Percentiles rank a stretch among this genome's conserved stretches.
These are phyloP conservation scores for Rhinogobio ventralis DNA, from an alignment of 2,797 vertebrate genomes.

Conservation along the genomic window DNA sequence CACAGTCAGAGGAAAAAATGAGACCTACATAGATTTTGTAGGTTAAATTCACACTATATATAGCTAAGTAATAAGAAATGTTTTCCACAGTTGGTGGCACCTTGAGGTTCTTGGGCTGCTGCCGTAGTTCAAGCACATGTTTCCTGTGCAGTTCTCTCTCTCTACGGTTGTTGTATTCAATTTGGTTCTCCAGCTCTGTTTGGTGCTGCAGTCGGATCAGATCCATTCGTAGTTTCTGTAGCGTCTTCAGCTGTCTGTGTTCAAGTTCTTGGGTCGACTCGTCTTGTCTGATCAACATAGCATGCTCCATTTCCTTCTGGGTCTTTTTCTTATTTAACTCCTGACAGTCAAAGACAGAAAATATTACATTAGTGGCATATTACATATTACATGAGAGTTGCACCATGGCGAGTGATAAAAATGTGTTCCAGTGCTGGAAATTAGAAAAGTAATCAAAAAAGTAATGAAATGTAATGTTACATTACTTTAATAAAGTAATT, in stretches of 20 bases:
- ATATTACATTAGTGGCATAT: background rate
- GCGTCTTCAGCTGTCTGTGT: conserved; percentile 92
- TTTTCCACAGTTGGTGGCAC: conserved; percentile 63
- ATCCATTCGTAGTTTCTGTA: conserved; percentile 99
- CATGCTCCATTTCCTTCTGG: conserved; percentile 99
- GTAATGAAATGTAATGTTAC: too few species aligned
- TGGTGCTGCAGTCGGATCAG: conserved; percentile 99
- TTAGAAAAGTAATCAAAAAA: too few species aligned
- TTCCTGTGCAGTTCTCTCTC: conserved; percentile 98
- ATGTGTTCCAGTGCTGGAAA: too few species aligned
- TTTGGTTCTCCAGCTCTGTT: conserved; percentile 99
- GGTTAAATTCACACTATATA: conserved; percentile 19
- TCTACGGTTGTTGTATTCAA: conserved; percentile 97
- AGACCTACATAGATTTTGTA: conserved; percentile 19
- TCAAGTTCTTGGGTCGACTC: conserved; percentile 98
- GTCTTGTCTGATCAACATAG: conserved; percentile 97
- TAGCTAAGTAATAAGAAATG: background rate
- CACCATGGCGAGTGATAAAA: too few species aligned
- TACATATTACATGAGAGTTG: too few species aligned
- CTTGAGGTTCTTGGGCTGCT: conserved; percentile 99
- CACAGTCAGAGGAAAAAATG: background rate
- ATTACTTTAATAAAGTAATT: too few species aligned
- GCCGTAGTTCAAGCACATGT: conserved; percentile 97
- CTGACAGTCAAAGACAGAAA: conserved; percentile 66
- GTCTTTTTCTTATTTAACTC: conserved; percentile 97